Conservation (phyloP, 2,113 vertebrate genomes). For the Labrus mixtus region DNA sequence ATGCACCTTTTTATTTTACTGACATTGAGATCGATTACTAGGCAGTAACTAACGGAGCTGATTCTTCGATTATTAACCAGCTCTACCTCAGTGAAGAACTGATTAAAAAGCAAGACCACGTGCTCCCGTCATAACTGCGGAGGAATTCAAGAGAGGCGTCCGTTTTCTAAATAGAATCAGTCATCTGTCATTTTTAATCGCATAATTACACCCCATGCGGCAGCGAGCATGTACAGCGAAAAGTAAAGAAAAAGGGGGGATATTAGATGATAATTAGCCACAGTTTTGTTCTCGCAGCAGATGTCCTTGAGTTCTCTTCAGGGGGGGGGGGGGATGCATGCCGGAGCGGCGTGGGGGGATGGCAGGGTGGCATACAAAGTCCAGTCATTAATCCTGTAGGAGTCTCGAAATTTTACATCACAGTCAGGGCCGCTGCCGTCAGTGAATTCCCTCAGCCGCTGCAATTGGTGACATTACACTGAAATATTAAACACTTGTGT, state of each 20-base stretch:
- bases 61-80: too few relatives aligned
- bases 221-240: neutral
- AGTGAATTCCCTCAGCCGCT: conserved; percentile 47
- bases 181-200: conserved; percentile 15
- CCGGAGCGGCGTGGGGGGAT: conserved; percentile 1
- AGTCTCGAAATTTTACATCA: conserved; percentile 59
- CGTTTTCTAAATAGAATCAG: neutral
- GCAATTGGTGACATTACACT: conserved; percentile 67
- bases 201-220: conserved; percentile 18
- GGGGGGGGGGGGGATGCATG: conserved; percentile 10
- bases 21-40: too few relatives aligned
- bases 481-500: conserved; percentile 71
- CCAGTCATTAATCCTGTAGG: conserved; percentile 63
- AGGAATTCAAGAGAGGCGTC: neutral
- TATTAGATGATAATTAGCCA: conserved; percentile 45
- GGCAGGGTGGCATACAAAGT: conserved; percentile 33
- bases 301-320: conserved; percentile 33
- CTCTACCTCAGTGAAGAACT: too few relatives aligned
- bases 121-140: too few relatives aligned
- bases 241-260: conserved; percentile 27
- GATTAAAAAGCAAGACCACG: too few relatives aligned
- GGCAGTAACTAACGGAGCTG: too few relatives aligned
- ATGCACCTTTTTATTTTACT: too few relatives aligned
- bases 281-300: conserved; percentile 52
- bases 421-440: conserved; percentile 51